These are phyloP conservation scores for Lycopodina hypogea DNA, from an alignment of 37 sponge, comb jelly and placozoan genomes.

Conservation along the genomic window DNA sequence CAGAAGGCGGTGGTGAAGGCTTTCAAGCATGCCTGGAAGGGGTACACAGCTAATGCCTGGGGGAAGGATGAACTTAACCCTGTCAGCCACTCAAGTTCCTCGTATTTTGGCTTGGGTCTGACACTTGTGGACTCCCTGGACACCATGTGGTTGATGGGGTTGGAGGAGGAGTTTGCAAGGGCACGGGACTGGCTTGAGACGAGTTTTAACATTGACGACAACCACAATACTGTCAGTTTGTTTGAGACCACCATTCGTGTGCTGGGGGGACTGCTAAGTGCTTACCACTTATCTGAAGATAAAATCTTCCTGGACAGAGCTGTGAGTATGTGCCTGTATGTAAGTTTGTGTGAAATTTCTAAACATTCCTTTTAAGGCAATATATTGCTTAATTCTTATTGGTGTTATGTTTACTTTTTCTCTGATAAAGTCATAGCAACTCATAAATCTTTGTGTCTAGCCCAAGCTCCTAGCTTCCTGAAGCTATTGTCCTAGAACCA, in stretches of 20 bases:
- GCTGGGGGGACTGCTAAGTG: slow-evolving; percentile 84
- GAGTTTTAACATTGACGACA: slow-evolving; percentile 31
- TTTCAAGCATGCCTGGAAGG: slow-evolving; percentile 90
- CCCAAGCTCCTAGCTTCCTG: too few relatives aligned
- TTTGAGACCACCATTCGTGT: slow-evolving; percentile 95
- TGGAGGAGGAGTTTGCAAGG: slow-evolving; percentile 74
- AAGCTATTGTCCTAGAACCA: too few relatives aligned
- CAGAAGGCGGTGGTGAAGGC: slow-evolving; percentile 73
- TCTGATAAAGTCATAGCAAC: too few relatives aligned
- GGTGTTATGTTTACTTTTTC: too few relatives aligned
- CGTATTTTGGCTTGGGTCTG: slow-evolving; percentile 70
- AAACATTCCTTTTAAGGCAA: too few relatives aligned
- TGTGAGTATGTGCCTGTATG: slow-evolving; percentile 62
- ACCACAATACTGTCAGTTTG: slow-evolving; percentile 70
- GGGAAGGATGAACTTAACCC: slow-evolving; percentile 86
- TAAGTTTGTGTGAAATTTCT: background rate
- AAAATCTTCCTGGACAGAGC: slow-evolving; percentile 81
- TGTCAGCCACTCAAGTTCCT: slow-evolving; percentile 21
- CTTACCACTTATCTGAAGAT: slow-evolving; percentile 84
- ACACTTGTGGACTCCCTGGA: slow-evolving; percentile 92
- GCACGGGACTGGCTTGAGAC: slow-evolving; percentile 81
- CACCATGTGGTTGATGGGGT: slow-evolving; percentile 91
- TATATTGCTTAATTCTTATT: too few relatives aligned
- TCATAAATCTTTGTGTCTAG: too few relatives aligned
- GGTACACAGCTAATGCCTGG: slow-evolving; percentile 82